Conservation (phyloP, 1,140 invertebrate species). For the Aphelenchoides besseyi region DNA sequence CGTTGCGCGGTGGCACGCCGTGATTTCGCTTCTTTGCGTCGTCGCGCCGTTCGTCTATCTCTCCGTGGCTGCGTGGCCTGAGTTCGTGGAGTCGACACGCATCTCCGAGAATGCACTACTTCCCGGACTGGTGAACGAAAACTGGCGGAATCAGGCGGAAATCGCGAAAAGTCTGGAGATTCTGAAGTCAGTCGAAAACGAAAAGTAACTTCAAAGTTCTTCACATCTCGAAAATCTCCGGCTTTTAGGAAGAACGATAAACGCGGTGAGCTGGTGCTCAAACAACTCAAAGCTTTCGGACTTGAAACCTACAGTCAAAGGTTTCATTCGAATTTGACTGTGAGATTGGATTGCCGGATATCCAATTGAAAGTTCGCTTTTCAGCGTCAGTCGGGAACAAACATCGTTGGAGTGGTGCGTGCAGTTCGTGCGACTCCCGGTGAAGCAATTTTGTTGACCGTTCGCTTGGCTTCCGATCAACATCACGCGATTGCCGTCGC, state of each 20-base stretch:
- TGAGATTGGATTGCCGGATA: slow-evolving; percentile 17
- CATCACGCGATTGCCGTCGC: slow-evolving; percentile 32
- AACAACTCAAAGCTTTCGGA: not conserved
- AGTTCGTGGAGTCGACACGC: slow-evolving; percentile 30
- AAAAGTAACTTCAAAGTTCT: not conserved
- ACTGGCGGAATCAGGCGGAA: slow-evolving; percentile 9
- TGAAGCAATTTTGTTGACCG: slow-evolving; percentile 38
- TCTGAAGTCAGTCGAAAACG: not conserved
- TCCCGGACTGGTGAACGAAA: slow-evolving; percentile 29
- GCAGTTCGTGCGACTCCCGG: slow-evolving; percentile 33
- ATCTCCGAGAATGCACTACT: slow-evolving; percentile 34
- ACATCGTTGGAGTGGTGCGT: slow-evolving; percentile 43
- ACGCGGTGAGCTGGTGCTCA: not conserved
- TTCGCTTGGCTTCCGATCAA: slow-evolving; percentile 18
- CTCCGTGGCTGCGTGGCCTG: not conserved
- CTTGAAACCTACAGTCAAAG: not conserved
- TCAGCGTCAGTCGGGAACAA: slow-evolving; percentile 19
- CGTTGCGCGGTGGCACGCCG: not conserved
- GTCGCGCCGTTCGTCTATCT: not conserved
- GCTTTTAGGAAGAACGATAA: not conserved
- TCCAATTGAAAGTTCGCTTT: slow-evolving; percentile 26
- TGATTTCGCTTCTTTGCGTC: not conserved
- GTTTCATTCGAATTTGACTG: slow-evolving; percentile 20
- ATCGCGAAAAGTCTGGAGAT: not conserved
- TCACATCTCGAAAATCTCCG: not conserved